phyloP scores from a whole-genome alignment of 1,140 invertebrate species.

The Rhopalosiphum maidis region DNA sequence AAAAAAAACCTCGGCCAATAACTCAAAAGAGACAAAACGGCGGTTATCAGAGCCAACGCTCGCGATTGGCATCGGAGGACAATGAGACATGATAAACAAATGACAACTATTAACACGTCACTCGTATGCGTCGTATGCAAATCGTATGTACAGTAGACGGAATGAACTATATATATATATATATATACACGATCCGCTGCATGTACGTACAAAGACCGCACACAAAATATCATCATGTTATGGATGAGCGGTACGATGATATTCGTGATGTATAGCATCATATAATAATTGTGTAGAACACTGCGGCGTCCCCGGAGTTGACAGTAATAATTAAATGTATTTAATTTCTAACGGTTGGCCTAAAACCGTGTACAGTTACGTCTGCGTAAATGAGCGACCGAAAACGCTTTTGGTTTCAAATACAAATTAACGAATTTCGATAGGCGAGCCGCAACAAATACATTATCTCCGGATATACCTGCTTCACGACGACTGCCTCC shows the following conservation, averaged over 20 bases:
- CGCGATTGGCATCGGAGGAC: background rate
- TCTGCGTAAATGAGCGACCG: background rate
- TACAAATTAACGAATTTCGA: background rate
- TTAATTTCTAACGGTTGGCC: background rate
- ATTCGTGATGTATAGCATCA: background rate
- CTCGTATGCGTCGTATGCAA: no score
- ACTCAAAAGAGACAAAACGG: background rate
- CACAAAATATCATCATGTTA: background rate
- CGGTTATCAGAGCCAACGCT: background rate
- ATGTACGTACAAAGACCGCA: background rate
- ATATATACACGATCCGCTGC: background rate
- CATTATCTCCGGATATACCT: background rate
- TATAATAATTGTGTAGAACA: background rate
- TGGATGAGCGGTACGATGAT: background rate
- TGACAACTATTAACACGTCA: background rate
- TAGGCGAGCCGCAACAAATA: background rate
- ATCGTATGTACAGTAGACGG: background rate
- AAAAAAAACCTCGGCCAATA: background rate
- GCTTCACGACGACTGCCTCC: background rate
- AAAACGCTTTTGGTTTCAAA: background rate
- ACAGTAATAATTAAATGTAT: background rate
- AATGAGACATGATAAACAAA: background rate
- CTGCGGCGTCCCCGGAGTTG: background rate
- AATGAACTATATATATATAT: background rate
- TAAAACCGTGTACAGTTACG: background rate